Percentiles rank a stretch among this genome's conserved stretches.
phyloP scores from a whole-genome alignment of 92 coral and sea anemone species.

The Zoanthus sansibaricus region DNA sequence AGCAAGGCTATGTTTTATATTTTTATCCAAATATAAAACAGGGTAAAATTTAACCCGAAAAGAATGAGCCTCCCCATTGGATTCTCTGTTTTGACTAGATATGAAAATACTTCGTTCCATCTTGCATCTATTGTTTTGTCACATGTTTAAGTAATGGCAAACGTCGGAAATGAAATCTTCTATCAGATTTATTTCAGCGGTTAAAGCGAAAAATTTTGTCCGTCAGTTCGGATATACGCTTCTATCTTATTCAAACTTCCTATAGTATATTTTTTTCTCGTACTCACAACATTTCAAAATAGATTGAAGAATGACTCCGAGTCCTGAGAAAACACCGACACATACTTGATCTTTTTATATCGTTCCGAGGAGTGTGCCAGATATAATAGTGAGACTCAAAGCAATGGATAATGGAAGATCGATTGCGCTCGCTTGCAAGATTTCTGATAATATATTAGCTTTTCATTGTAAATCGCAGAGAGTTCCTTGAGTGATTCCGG shows the following conservation, averaged over 20 bases:
- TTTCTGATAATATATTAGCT: too few species aligned
- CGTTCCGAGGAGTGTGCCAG: not conserved
- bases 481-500: not conserved
- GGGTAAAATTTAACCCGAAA: not conserved
- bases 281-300: not conserved
- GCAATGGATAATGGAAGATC: too few species aligned
- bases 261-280: not conserved
- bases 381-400: too few species aligned
- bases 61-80: constrained; percentile 3
- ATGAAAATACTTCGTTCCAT: constrained; percentile 14
- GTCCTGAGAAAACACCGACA: too few species aligned
- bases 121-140: not conserved
- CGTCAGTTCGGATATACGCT: not conserved
- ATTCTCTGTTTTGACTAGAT: not conserved
- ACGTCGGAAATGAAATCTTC: constrained; percentile 2
- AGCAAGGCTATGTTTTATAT: too few species aligned
- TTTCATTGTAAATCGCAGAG: not conserved
- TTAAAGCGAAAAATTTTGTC: not conserved
- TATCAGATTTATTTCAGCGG: not conserved
- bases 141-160: constrained; percentile 5
- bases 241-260: not conserved
- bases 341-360: too few species aligned
- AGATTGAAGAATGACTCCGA: too few species aligned
- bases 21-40: too few species aligned
- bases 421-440: too few species aligned